Evolutionary conservation across 2,888 invertebrate species (phyloP), one percentile per base, ranked within the genome.

Genomic region (Scelioninae gen. 2): DNA sequence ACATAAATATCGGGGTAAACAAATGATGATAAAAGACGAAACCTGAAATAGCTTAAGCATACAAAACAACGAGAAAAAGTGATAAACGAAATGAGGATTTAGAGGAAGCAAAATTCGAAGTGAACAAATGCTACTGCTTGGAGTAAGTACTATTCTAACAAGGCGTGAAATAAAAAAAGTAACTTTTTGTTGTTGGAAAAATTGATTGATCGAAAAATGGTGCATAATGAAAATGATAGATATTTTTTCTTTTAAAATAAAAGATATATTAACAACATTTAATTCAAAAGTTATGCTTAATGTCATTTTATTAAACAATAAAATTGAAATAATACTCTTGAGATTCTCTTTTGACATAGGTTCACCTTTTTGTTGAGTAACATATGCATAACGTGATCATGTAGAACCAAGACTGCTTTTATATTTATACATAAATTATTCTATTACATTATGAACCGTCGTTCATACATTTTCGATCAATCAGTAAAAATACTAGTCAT

Each of bases 31-130:
- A 50, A 61, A 39, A 48, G 22, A 43, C 35, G 10, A 31, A 18
- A 22, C 48, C 28, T 35, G 39, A 33, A 31, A 2, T 39, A 46
- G 11, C 41, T 11, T 13, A 58, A 58, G 58, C 58, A n/a, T 52
- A 58, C 25, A 43, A 68, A 50, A 41, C 43, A 50, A 67, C 50
- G 58, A 48, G 35, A 52, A 60, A 68, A 52, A 52, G 60, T 68
- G 28, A 45, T 37, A 43, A 67, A 67, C 67, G 68, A 60, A 68
- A 67, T 50, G 50, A 50, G 31, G 52, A 60, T 37, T 25, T 13
- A 18, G 53, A 68, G 52, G 52, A 60, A 68, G 68, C 57, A 45
- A 60, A 18, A 15, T 11, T 58, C 45, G 7, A 25, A 60, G 11
- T 37, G 39, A 53, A 46, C 60, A 43, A 68, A 43, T 43, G 52